Percentiles rank a stretch among this genome's conserved stretches.
Conservation (phyloP, 2,113 vertebrate genomes). For the Candoia aspera region DNA sequence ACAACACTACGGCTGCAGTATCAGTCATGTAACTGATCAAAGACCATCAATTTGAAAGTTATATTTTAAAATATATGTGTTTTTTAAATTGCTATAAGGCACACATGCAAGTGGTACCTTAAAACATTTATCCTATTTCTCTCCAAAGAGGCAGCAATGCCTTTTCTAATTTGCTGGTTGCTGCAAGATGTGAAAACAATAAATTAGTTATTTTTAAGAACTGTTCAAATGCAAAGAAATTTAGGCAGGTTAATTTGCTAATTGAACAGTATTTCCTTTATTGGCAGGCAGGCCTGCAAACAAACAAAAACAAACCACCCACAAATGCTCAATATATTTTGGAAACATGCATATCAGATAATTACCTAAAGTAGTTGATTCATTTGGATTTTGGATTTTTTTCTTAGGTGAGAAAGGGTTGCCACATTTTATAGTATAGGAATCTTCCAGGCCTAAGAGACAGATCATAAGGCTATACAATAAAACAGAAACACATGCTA, state of each 20-base stretch:
- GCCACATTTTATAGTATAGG: conserved; percentile 78
- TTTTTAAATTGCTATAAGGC: not conserved
- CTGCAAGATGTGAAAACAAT: not conserved
- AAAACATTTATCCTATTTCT: not conserved
- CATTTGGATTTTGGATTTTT: conserved; percentile 73
- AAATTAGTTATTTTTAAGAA: not conserved
- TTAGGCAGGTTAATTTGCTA: not conserved
- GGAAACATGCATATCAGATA: conserved; percentile 54
- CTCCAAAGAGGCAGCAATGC: not conserved
- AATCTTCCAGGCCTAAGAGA: conserved; percentile 76
- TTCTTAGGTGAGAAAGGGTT: conserved; percentile 70
- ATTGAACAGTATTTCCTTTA: not conserved
- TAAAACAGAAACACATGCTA: conserved; percentile 48
- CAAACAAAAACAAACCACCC: not conserved
- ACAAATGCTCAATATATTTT: conserved; percentile 13
- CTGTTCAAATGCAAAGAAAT: not conserved
- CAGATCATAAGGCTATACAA: conserved; percentile 63
- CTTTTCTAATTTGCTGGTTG: not conserved
- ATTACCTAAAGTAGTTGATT: conserved; percentile 76
- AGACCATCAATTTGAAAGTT: not conserved
- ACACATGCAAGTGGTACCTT: not conserved
- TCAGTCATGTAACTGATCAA: not conserved
- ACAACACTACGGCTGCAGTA: not conserved
- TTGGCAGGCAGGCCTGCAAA: not conserved
- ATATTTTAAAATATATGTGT: not conserved